Conservation (phyloP, 2,113 vertebrate species). For the Takifugu flavidus region DNA sequence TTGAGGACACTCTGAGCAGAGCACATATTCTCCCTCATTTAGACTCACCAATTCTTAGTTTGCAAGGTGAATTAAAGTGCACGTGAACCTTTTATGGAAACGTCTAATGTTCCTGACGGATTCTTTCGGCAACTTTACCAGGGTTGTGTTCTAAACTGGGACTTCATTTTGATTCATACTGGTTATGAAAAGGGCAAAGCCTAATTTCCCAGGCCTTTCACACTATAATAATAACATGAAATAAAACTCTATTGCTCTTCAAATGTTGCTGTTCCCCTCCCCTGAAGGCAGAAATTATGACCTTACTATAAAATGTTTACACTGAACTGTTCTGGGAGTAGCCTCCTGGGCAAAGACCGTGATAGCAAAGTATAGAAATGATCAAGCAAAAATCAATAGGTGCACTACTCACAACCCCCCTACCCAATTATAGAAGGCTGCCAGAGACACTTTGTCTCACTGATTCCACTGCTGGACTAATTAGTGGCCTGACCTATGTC, state of each 20-base stretch:
- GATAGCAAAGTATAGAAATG: conserved; percentile 25
- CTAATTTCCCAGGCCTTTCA: conserved; percentile 30
- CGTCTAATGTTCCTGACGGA: not conserved
- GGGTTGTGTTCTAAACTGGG: too few relatives aligned
- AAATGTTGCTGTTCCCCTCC: too few relatives aligned
- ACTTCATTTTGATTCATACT: too few relatives aligned
- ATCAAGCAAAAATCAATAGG: conserved; percentile 53
- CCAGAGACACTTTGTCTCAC: conserved; percentile 32
- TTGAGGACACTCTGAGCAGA: too few relatives aligned
- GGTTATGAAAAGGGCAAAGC: not conserved
- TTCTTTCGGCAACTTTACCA: not conserved
- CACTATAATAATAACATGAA: conserved; percentile 7
- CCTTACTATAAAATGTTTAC: conserved; percentile 28
- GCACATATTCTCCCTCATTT: conserved; percentile 3
- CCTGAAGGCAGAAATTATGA: conserved; percentile 13
- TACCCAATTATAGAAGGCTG: conserved; percentile 42
- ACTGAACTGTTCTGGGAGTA: conserved; percentile 15
- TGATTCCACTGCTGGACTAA: conserved; percentile 32
- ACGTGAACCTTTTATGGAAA: not conserved
- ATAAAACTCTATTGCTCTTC: conserved; percentile 10
- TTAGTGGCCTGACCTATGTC: conserved; percentile 35
- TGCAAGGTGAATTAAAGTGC: too few relatives aligned
- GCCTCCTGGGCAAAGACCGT: conserved; percentile 5
- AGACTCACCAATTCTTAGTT: conserved; percentile 4
- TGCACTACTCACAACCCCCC: conserved; percentile 35